phyloP scores from a whole-genome alignment of 2,888 invertebrate genomes.

The Elegia similella region DNA sequence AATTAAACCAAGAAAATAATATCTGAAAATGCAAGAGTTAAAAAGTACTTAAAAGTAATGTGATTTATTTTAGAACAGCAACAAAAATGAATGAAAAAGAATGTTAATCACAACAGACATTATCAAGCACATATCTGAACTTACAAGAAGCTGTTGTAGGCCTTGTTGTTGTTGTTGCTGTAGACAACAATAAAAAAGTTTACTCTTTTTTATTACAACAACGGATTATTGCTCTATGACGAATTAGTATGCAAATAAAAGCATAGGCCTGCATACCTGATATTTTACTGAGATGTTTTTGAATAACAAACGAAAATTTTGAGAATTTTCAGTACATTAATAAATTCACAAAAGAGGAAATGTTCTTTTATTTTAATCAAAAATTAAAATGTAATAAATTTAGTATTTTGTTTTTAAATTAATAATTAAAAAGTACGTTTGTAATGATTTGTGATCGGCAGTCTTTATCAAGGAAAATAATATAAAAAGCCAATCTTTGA shows the following conservation, averaged over 20 bases:
- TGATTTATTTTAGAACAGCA: constrained; percentile 29
- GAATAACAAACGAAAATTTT: no score
- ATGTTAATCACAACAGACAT: constrained; percentile 71
- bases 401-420: no score
- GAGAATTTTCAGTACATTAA: no score
- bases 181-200: constrained; percentile 66
- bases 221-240: constrained; percentile 2
- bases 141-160: constrained; percentile 95
- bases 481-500: constrained; percentile 7
- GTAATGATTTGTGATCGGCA: no score
- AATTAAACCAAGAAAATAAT: neutral
- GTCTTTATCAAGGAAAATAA: neutral
- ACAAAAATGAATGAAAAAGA: constrained; percentile 39
- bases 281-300: neutral
- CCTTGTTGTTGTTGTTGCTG: constrained; percentile 96
- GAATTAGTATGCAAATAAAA: neutral
- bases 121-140: constrained; percentile 77
- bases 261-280: constrained; percentile 2
- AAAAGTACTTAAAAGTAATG: constrained; percentile 25
- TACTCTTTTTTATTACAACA: constrained; percentile 24
- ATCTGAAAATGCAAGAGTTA: constrained; percentile 35
- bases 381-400: no score
- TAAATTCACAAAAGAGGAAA: no score
- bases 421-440: no score
- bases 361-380: no score